These are phyloP conservation scores for Chelonia mydas DNA, from an alignment of 2,797 vertebrate species.

Conservation along the genomic window DNA sequence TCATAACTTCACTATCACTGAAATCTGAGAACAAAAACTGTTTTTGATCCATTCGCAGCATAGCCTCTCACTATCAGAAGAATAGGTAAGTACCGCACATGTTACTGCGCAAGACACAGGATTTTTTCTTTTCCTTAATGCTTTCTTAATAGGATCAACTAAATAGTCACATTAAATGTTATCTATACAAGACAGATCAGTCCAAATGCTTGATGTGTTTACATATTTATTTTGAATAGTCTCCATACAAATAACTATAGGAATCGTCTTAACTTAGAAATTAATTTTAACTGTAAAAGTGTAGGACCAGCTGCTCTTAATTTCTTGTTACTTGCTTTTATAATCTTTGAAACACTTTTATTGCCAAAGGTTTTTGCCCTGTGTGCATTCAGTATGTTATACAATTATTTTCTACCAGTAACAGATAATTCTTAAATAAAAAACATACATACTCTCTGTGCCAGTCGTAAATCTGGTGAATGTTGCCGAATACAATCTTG, in stretches of 20 bases:
- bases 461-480: constrained; percentile 99
- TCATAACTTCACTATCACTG: background rate
- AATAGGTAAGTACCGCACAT: background rate
- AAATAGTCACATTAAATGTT: background rate
- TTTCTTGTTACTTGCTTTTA: background rate
- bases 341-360: background rate
- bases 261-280: background rate
- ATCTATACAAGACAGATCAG: background rate
- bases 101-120: background rate
- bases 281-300: background rate
- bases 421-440: background rate
- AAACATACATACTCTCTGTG: constrained; percentile 93
- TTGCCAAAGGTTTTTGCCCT: background rate
- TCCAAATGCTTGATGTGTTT: background rate
- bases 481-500: constrained; percentile 98
- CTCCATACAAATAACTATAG: background rate
- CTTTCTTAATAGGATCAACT: background rate
- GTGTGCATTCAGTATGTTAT: background rate
- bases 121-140: background rate
- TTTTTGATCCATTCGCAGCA: background rate
- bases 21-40: background rate
- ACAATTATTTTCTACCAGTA: background rate
- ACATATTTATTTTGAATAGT: background rate
- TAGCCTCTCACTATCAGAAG: background rate
- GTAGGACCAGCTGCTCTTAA: background rate